Evolutionary conservation across 2,888 invertebrate species (phyloP).

Genomic region (Eupithecia insigniata): DNA sequence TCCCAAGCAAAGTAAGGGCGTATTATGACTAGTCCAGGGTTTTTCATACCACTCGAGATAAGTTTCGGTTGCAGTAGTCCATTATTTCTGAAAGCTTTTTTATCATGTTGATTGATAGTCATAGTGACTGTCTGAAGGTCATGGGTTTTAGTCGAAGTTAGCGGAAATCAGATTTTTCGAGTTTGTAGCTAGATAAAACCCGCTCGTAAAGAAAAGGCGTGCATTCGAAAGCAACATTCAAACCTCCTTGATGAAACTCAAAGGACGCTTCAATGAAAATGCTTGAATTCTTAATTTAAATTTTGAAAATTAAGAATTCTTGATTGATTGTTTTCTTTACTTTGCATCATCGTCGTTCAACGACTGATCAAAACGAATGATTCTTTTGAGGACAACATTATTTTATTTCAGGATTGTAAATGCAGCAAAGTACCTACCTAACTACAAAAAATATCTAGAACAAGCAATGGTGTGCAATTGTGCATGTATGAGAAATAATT

Average conservation of each 20-base stretch:
- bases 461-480: too few relatives aligned
- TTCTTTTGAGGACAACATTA: too few relatives aligned
- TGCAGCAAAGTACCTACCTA: too few relatives aligned
- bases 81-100: conserved; percentile 81
- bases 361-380: too few relatives aligned
- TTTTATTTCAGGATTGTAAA: too few relatives aligned
- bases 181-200: not conserved
- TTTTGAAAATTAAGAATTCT: not conserved
- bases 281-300: not conserved
- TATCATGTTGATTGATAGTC: conserved; percentile 62
- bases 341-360: too few relatives aligned
- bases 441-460: too few relatives aligned
- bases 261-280: not conserved
- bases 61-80: conserved; percentile 65
- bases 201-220: not conserved
- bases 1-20: conserved; percentile 3
- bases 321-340: too few relatives aligned
- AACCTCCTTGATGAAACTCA: not conserved
- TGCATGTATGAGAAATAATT: too few relatives aligned
- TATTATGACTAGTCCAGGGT: conserved; percentile 18
- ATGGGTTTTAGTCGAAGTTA: conserved; percentile 18
- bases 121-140: conserved; percentile 43
- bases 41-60: conserved; percentile 62
- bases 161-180: conserved; percentile 6
- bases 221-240: not conserved